Conservation (phyloP, 2,888 invertebrate genomes). For the Chymomyza caudatula region DNA sequence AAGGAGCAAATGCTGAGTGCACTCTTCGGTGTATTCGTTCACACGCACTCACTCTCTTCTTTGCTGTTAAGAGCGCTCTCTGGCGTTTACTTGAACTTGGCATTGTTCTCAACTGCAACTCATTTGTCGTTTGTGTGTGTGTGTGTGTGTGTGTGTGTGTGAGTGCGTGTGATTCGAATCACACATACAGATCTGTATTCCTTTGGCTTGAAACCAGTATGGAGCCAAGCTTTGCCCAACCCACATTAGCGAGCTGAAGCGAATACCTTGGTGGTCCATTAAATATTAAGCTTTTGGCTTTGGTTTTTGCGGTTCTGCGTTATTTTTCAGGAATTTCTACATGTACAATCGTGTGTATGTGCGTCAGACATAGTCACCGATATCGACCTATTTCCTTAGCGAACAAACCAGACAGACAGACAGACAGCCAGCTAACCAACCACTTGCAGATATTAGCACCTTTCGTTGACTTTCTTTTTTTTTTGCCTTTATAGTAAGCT, state of each 20-base stretch:
- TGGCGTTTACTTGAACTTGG: conserved; percentile 48
- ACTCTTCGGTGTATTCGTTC: conserved; percentile 22
- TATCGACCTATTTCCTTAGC: conserved; percentile 54
- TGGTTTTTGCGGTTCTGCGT: conserved; percentile 29
- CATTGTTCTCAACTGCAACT: conserved; percentile 39
- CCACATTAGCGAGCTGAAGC: conserved; percentile 8
- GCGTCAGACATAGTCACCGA: conserved; percentile 18
- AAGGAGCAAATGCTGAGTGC: conserved; percentile 48
- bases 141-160: not conserved
- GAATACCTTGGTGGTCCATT: conserved; percentile 48
- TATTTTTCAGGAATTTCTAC: conserved; percentile 36
- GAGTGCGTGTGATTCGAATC: conserved; percentile 15
- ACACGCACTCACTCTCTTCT: conserved; percentile 25
- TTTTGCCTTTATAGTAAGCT: conserved; percentile 20
- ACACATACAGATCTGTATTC: too few species aligned
- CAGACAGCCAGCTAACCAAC: conserved; percentile 24
- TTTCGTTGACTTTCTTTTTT: conserved; percentile 68
- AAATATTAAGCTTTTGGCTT: conserved; percentile 42
- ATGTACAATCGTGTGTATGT: not conserved
- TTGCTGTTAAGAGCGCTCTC: conserved; percentile 19
- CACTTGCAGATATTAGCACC: conserved; percentile 65
- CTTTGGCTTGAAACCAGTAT: conserved; percentile 63
- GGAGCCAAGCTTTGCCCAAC: conserved; percentile 15
- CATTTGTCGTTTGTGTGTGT: conserved; percentile 26
- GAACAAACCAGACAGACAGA: not conserved